phyloP scores from a whole-genome alignment of 1,140 invertebrate genomes.

The Drosophila bocki region DNA sequence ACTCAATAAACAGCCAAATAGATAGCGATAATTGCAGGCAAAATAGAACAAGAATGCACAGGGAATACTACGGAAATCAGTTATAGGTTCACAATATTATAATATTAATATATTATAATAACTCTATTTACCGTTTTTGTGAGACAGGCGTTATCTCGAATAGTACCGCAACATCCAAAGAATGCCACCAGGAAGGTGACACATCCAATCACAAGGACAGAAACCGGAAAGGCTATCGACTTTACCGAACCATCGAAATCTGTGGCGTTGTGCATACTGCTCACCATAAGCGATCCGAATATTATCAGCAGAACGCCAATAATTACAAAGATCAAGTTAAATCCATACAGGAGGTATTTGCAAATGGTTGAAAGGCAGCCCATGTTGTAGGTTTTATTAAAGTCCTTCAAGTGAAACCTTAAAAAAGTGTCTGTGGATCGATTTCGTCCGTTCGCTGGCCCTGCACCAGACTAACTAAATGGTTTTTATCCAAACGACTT shows the following conservation, averaged over 20 bases:
- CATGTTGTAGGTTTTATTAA: slow-evolving; percentile 41
- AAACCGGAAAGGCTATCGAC: slow-evolving; percentile 86
- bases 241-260: slow-evolving; percentile 85
- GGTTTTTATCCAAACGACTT: not conserved
- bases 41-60: slow-evolving; percentile 88
- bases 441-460: not conserved
- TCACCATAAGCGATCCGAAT: slow-evolving; percentile 86
- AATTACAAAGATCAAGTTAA: slow-evolving; percentile 85
- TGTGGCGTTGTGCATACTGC: slow-evolving; percentile 85
- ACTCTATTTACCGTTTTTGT: slow-evolving; percentile 89
- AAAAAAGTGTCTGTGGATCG: not conserved
- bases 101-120: not conserved
- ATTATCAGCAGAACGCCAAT: slow-evolving; percentile 88
- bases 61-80: slow-evolving; percentile 86
- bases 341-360: slow-evolving; percentile 77
- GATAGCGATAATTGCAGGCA: slow-evolving; percentile 88
- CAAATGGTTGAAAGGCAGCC: slow-evolving; percentile 71
- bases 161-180: slow-evolving; percentile 94
- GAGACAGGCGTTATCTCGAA: slow-evolving; percentile 92
- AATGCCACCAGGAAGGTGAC: slow-evolving; percentile 92
- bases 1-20: slow-evolving; percentile 87
- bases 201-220: slow-evolving; percentile 89
- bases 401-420: too few relatives aligned
- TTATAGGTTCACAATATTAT: not conserved
- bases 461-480: not conserved